phyloP scores from a whole-genome alignment of 2,113 vertebrate genomes.

The Caranx ignobilis region DNA sequence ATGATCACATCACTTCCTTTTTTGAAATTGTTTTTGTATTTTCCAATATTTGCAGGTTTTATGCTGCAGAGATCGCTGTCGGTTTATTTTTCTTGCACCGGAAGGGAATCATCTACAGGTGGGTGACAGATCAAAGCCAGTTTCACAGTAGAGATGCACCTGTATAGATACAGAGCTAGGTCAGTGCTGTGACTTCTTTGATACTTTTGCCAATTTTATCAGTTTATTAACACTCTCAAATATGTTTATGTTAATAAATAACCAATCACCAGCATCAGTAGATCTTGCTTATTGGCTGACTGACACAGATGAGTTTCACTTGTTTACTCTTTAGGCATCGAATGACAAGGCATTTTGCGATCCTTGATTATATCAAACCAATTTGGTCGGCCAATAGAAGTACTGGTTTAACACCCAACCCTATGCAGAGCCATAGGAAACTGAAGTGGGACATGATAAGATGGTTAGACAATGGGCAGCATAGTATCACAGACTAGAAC shows the following conservation, averaged over 20 bases:
- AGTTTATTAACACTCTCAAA: too few species aligned
- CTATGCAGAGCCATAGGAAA: not conserved
- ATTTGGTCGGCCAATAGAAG: too few species aligned
- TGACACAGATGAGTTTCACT: too few species aligned
- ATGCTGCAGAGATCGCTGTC: conserved; percentile 96
- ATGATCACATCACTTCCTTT: not conserved
- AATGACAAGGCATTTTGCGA: too few species aligned
- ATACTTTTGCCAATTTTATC: too few species aligned
- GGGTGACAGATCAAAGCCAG: conserved; percentile 57
- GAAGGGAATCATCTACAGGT: conserved; percentile 98
- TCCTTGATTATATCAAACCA: too few species aligned
- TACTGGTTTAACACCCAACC: too few species aligned
- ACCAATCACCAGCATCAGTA: too few species aligned
- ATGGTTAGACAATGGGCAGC: not conserved
- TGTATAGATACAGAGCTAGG: not conserved
- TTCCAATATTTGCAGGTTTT: conserved; percentile 86
- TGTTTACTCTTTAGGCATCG: too few species aligned
- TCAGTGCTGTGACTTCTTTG: too few species aligned
- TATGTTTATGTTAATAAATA: too few species aligned
- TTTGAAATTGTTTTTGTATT: not conserved
- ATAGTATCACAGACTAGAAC: conserved; percentile 7
- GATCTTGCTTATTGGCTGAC: too few species aligned
- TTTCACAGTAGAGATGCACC: not conserved
- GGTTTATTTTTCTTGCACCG: conserved; percentile 97
- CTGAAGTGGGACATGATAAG: not conserved